Evolutionary conservation across 2,888 invertebrate genomes (phyloP), one percentile per base, ranked within the genome.

Genomic region (Hydriomena furcata): DNA sequence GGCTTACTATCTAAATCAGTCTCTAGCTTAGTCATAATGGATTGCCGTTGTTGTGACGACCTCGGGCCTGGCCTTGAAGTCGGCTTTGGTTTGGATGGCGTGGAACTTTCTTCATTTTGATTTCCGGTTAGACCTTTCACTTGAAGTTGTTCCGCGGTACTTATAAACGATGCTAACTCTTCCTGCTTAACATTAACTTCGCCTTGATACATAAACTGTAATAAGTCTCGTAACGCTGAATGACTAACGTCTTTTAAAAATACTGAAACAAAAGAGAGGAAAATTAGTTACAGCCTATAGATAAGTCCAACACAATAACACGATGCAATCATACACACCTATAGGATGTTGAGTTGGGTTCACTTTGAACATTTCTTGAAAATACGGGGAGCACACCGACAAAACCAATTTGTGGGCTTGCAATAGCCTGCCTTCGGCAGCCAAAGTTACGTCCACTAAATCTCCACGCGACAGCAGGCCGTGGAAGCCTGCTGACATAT

Each of bases 181-280:
- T 94, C 93, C 85, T 94, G 93, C 81, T 93, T 93, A 71, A 94
- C 93, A 91, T 94, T 93, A 71, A 93, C 93, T 85, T 94, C 93
- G 59, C 93, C 93, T 82, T 93, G 93, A 73, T 94, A 94, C 93
- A 94, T 94, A 84, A 94, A 94, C 77, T 93, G 93, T 84, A 94
- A 91, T 77, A 94, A 91, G 84, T 93, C 93, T 84, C 93, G 92
- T 73, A 94, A 86, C 70, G 93, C 93, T 66, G 93, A 92, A 82
- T 93, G 93, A 85, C 93, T 93, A 66, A 94, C 94, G 82, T 94
- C 94, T 84, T 94, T 94, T 81, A 94, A 86, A 87, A 93, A 93
- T 73, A 94, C 93, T 93, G 82, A 48, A 90, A 89, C 79, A 82
- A 81, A 63, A 55, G 61, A 32, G n/a, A 12, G 1, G 0, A 30